These are phyloP conservation scores for Colistium nudipinnis DNA, from an alignment of 2,113 vertebrate species.

Conservation along the genomic window DNA sequence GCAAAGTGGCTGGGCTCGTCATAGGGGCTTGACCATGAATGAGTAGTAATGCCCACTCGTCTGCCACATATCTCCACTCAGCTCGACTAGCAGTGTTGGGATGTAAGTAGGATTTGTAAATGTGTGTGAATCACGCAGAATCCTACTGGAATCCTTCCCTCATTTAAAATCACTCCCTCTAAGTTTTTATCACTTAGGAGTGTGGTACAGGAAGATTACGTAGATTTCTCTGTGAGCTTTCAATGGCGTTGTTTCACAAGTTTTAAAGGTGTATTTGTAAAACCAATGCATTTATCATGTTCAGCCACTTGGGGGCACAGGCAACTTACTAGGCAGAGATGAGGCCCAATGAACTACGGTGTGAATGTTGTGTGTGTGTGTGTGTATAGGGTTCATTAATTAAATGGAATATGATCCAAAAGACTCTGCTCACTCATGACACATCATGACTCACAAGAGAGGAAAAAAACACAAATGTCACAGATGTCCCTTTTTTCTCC, in stretches of 20 bases:
- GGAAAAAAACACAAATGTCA: conserved; percentile 73
- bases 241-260: neutral
- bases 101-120: too few relatives aligned
- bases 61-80: too few relatives aligned
- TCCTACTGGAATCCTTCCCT: neutral
- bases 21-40: too few relatives aligned
- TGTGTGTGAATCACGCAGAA: neutral
- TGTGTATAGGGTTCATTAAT: conserved; percentile 61
- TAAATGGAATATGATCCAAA: conserved; percentile 76
- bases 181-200: neutral
- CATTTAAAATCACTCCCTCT: neutral
- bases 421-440: conserved; percentile 62
- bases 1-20: too few relatives aligned
- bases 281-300: conserved; percentile 61
- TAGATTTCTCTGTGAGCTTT: neutral
- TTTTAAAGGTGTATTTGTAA: conserved; percentile 15
- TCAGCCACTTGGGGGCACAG: conserved; percentile 83
- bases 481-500: conserved; percentile 70
- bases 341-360: conserved; percentile 24
- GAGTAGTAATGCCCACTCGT: too few relatives aligned
- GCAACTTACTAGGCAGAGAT: conserved; percentile 70
- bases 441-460: conserved; percentile 74
- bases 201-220: neutral
- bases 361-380: conserved; percentile 25
- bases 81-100: too few relatives aligned